These are phyloP conservation scores for Setophaga kirtlandii DNA, from an alignment of 2,113 vertebrate species.

Conservation along the genomic window DNA sequence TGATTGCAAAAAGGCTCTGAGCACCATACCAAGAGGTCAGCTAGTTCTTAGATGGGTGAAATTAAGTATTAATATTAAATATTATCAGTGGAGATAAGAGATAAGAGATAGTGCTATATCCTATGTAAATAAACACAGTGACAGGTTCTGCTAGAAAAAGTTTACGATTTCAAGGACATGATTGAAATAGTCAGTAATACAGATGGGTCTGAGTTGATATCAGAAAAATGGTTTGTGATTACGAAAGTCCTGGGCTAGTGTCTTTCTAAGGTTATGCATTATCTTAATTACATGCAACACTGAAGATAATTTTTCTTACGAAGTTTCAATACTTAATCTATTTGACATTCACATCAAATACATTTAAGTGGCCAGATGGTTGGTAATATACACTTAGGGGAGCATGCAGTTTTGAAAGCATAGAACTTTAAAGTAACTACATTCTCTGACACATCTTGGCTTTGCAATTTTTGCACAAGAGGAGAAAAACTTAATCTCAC, in stretches of 20 bases:
- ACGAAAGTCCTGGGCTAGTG: neutral
- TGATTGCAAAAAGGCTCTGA: neutral
- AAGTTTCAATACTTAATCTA: neutral
- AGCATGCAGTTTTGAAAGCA: neutral
- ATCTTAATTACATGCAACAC: neutral
- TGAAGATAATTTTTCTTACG: neutral
- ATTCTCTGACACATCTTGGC: neutral
- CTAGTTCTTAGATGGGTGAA: neutral
- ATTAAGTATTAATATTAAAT: neutral
- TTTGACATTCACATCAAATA: neutral
- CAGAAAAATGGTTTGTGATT: neutral
- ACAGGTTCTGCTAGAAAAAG: neutral
- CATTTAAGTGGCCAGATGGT: neutral
- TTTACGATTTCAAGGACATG: neutral
- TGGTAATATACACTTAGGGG: neutral
- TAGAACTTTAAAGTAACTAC: neutral
- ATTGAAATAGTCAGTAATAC: neutral
- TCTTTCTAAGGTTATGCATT: neutral
- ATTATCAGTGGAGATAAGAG: neutral
- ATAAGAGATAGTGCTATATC: neutral
- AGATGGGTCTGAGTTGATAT: neutral
- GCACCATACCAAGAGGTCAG: neutral
- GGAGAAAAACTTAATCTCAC: neutral
- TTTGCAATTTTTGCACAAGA: neutral
- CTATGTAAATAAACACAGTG: neutral